Conservation (phyloP, 2,113 vertebrate genomes). For the Gymnorhina tibicen region DNA sequence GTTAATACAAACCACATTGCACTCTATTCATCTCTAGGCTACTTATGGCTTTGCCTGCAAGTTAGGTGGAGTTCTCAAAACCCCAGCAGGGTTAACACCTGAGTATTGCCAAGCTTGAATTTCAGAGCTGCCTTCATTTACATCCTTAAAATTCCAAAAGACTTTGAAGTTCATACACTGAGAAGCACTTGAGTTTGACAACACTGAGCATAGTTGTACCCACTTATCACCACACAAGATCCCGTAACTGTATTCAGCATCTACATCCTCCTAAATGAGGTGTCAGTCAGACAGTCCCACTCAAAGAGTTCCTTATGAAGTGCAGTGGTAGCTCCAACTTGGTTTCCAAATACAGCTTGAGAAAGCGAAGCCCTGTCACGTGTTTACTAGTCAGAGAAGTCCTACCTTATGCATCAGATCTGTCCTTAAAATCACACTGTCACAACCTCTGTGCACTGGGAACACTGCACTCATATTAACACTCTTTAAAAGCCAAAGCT, state of each 20-base stretch:
- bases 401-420: not conserved
- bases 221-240: not conserved
- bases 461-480: not conserved
- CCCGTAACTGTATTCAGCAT: not conserved
- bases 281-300: not conserved
- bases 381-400: not conserved
- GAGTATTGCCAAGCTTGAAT: not conserved
- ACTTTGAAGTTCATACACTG: not conserved
- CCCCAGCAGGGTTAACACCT: not conserved
- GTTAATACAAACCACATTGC: fast-evolving
- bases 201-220: not conserved
- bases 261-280: not conserved
- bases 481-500: not conserved
- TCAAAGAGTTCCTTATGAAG: not conserved
- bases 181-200: not conserved
- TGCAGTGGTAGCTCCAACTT: not conserved
- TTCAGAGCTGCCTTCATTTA: not conserved
- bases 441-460: not conserved
- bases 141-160: not conserved
- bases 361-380: not conserved
- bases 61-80: not conserved
- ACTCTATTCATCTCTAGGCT: not conserved
- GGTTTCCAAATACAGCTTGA: not conserved
- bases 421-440: not conserved
- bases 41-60: not conserved